Conservation (phyloP, 2,888 invertebrate genomes). For the Eupithecia abbreviata region DNA sequence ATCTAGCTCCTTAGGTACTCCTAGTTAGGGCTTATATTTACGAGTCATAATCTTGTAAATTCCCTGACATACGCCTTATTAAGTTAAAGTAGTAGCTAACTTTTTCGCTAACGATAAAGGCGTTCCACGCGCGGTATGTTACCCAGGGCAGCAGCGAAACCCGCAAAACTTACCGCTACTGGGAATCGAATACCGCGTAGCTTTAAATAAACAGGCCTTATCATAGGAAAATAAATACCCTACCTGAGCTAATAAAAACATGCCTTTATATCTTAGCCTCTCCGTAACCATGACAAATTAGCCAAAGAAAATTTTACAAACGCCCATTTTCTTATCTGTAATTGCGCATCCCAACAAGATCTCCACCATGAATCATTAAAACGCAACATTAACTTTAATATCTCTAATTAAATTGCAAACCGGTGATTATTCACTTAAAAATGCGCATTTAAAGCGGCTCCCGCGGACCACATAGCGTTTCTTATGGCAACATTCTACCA, state of each 20-base stretch:
- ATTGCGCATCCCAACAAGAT: conserved; percentile 7
- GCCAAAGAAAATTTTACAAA: neutral
- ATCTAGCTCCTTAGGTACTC: neutral
- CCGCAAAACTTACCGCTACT: neutral
- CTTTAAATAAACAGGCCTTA: too few species aligned
- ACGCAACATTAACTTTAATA: conserved; percentile 23
- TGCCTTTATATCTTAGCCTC: neutral
- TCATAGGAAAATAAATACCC: neutral
- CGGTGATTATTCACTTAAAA: conserved; percentile 39
- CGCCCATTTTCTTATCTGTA: conserved; percentile 4
- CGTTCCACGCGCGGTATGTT: neutral
- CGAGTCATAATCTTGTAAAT: neutral
- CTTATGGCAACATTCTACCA: conserved; percentile 10
- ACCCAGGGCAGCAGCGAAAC: neutral
- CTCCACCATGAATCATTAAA: conserved; percentile 8
- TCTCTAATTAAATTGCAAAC: conserved; percentile 21
- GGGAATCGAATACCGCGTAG: too few species aligned
- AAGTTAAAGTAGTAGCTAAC: neutral
- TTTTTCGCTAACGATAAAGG: neutral
- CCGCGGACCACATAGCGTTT: conserved; percentile 33
- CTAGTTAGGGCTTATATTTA: neutral
- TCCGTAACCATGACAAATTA: neutral
- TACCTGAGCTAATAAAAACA: neutral
- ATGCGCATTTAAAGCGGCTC: conserved; percentile 37
- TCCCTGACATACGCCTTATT: neutral